phyloP scores from a whole-genome alignment of 2,113 vertebrate genomes.

The Onychostoma macrolepis region DNA sequence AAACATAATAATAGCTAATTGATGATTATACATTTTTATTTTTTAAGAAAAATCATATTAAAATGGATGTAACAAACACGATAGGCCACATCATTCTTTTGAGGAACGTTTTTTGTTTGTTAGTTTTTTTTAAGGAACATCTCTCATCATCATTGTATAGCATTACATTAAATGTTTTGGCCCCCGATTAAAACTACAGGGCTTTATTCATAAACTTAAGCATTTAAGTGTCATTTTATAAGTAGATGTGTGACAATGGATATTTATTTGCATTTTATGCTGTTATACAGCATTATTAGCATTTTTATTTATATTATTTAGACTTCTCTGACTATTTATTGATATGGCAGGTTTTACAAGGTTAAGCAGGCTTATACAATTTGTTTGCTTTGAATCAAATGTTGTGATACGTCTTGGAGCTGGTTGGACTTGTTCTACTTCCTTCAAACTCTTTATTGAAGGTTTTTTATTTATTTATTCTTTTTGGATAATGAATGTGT shows the following conservation, averaged over 20 bases:
- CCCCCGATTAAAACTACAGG: too few relatives aligned
- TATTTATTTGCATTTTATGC: neutral
- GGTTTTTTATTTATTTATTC: neutral
- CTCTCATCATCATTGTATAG: too few relatives aligned
- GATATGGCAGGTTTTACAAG: neutral
- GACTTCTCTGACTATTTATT: neutral
- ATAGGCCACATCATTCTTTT: too few relatives aligned
- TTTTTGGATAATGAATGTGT: neutral
- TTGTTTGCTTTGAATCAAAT: neutral
- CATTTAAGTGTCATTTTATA: too few relatives aligned
- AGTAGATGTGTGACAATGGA: neutral
- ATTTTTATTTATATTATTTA: neutral
- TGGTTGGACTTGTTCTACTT: neutral
- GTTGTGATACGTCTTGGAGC: neutral
- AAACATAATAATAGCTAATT: too few relatives aligned
- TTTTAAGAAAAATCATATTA: too few relatives aligned
- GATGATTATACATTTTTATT: too few relatives aligned
- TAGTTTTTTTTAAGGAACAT: too few relatives aligned
- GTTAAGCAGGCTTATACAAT: neutral
- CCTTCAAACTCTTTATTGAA: neutral
- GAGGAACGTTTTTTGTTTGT: too few relatives aligned
- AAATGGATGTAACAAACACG: too few relatives aligned
- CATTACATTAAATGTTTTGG: too few relatives aligned
- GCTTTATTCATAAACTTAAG: too few relatives aligned
- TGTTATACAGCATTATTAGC: neutral